Base-by-base conservation (phyloP, 1,140 invertebrate species). In the Bombus fervidus region DNA sequence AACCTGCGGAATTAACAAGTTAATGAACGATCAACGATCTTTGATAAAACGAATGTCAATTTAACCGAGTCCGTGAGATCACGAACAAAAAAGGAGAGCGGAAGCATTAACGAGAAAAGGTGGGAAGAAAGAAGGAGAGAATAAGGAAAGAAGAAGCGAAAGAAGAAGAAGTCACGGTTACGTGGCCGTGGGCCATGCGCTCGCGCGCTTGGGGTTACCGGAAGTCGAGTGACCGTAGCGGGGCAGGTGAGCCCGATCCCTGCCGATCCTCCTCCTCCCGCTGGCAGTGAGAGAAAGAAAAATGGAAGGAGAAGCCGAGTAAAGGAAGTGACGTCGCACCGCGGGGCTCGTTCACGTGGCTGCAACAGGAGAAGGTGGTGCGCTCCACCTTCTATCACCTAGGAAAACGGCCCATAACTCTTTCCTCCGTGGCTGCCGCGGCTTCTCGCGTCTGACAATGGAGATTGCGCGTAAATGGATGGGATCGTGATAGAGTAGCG, bases 141-240 rank as follows among this genome's bases (percentile, higher is more conserved):
- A 31, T 25, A 86, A 89, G 91, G 71, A 57, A 87, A 78, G 90
- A 91, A 41, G 91, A 87, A 81, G 69, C 85, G 82, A 79, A 37
- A 85, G 59, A 79, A 83, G 68, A 84, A 86, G 82, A 87, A 90
- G 91, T 92, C 90, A 90, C 90, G 88, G 91, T 76, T 85, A 86
- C 81, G 59, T 86, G 87, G 89, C 90, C 92, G 89, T 85, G 91
- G 91, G 91, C 92, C 92, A 90, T 85, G 68, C 57, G 84, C 72
- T 68, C 53, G 57, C 41, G 41, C 71, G 77, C 78, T 81, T 73
- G 89, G 91, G 93, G 91, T 92, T 93, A 91, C 90, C 93, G 93
- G 93, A 93, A 92, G 91, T 92, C 87, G 92, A 92, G 91, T 92
- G 92, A 93, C 91, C 92, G 92, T 89, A 93, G 90, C 90, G 91